These are phyloP conservation scores for Poecilia latipinna DNA, from an alignment of 2,113 vertebrate genomes.

Conservation along the genomic window DNA sequence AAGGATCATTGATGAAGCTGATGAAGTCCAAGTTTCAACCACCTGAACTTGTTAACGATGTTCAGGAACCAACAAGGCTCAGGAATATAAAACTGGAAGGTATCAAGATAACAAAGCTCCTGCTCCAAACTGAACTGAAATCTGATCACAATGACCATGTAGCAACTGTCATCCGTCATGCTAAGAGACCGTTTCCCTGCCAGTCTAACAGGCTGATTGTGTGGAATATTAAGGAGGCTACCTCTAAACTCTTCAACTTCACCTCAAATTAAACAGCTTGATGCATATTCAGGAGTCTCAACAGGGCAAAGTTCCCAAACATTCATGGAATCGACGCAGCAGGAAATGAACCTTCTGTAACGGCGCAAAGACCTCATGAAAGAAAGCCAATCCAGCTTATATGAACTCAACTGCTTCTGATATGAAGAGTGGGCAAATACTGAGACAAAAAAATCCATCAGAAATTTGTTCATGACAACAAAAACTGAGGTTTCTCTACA, in stretches of 20 bases:
- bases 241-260: not conserved
- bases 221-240: not conserved
- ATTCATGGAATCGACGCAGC: not conserved
- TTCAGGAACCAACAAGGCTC: not conserved
- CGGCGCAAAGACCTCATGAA: not conserved
- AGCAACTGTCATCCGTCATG: not conserved
- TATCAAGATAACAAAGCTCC: not conserved
- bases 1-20: not conserved
- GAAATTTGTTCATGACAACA: not conserved
- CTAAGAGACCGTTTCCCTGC: not conserved
- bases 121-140: not conserved
- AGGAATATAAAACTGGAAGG: not conserved
- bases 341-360: not conserved
- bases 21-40: not conserved
- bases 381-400: not conserved
- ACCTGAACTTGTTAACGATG: not conserved
- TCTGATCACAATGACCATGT: not conserved
- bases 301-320: not conserved
- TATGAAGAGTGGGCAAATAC: not conserved
- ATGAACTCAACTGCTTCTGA: too few relatives aligned
- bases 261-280: not conserved
- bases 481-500: not conserved
- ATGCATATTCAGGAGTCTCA: not conserved
- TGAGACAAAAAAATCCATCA: not conserved
- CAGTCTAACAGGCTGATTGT: not conserved